Evolutionary conservation across 2,797 vertebrate species (phyloP).

Genomic region (Synaphobranchus kaupii): DNA sequence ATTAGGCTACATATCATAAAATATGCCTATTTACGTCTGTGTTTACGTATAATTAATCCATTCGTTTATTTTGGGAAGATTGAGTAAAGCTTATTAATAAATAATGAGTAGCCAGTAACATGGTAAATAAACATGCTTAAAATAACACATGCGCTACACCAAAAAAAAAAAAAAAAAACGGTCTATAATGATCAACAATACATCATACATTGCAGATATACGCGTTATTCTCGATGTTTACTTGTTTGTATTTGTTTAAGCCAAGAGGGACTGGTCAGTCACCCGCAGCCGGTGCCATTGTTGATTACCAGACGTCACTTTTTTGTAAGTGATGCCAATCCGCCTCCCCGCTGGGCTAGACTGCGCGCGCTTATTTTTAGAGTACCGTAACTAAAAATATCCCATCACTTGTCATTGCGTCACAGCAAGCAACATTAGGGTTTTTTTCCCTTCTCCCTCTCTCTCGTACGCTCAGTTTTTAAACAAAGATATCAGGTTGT

Average conservation of each 20-base stretch:
- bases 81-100: neutral
- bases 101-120: neutral
- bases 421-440: constrained; percentile 58
- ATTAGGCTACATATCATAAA: neutral
- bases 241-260: constrained; percentile 16
- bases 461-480: constrained; percentile 39
- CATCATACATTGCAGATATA: neutral
- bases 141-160: too few relatives aligned
- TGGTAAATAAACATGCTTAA: neutral
- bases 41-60: neutral
- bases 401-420: constrained; percentile 53
- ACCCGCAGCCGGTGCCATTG: neutral
- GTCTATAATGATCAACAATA: too few relatives aligned
- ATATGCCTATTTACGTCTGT: neutral
- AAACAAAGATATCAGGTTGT: constrained; percentile 57
- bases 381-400: constrained; percentile 56
- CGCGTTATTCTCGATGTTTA: neutral
- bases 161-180: too few relatives aligned
- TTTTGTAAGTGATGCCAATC: constrained; percentile 29
- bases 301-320: constrained; percentile 27
- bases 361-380: constrained; percentile 56
- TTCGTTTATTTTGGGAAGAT: neutral
- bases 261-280: neutral
- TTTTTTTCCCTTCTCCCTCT: constrained; percentile 19
- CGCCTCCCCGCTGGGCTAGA: constrained; percentile 36